Conservation (phyloP, 30 jellyfish, hydroid and myxozoan genomes). For the Aurelia sp. region DNA sequence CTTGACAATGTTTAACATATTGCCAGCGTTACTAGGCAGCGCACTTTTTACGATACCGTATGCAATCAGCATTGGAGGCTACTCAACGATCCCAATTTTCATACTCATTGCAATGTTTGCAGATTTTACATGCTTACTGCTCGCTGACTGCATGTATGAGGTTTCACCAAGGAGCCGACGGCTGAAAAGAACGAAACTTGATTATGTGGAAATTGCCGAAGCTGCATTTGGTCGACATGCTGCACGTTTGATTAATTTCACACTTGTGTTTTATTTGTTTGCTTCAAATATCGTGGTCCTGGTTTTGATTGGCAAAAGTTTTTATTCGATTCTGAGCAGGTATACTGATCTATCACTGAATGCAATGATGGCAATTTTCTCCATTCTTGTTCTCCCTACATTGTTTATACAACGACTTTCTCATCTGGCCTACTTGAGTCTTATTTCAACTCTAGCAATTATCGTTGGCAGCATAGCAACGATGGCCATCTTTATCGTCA, state of each 20-base stretch:
- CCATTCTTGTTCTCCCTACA: conserved; percentile 71
- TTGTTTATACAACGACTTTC: conserved; percentile 65
- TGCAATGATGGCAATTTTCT: conserved; percentile 49
- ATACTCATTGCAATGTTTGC: conserved; percentile 67
- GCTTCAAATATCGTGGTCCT: conserved; percentile 46
- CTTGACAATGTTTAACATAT: conserved; percentile 66
- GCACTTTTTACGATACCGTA: conserved; percentile 70
- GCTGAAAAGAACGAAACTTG: conserved; percentile 54
- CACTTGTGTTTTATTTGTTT: conserved; percentile 38
- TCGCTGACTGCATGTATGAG: conserved; percentile 81
- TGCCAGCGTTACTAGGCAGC: conserved; percentile 72
- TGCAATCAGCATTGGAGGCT: conserved; percentile 76
- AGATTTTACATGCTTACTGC: conserved; percentile 52
- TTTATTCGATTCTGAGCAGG: conserved; percentile 17
- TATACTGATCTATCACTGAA: conserved; percentile 27
- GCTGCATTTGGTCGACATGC: conserved; percentile 67
- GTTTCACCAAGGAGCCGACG: conserved; percentile 72
- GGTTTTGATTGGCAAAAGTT: conserved; percentile 61
- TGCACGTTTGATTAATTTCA: conserved; percentile 41
- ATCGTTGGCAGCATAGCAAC: conserved; percentile 56
- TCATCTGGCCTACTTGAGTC: conserved; percentile 71
- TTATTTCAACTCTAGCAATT: conserved; percentile 53
- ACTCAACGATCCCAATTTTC: conserved; percentile 34
- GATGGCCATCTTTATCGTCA: conserved; percentile 28
- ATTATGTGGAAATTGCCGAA: conserved; percentile 64